A percentile compares a stretch with the other conserved stretches of the same genome.
phyloP scores from a whole-genome alignment of 2,113 vertebrate species.

The Caretta caretta region DNA sequence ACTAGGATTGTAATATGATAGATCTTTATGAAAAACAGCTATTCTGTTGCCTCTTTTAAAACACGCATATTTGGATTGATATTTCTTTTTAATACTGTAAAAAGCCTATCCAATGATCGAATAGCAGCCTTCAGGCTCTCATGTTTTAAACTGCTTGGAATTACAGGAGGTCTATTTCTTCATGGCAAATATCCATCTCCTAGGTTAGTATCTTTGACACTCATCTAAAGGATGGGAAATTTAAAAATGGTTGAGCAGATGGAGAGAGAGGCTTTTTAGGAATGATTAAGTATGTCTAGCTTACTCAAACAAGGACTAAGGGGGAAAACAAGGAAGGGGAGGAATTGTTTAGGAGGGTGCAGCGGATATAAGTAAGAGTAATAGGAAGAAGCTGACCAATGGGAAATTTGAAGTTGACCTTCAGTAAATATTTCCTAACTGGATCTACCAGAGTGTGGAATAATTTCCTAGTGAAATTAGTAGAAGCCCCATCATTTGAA shows the following conservation, averaged over 20 bases:
- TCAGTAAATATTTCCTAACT: slow-evolving; percentile 8
- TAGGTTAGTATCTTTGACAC: slow-evolving; percentile 69
- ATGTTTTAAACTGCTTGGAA: slow-evolving; percentile 53
- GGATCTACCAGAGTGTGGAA: neutral
- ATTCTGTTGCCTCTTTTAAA: neutral
- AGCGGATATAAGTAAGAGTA: neutral
- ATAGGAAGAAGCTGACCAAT: slow-evolving; percentile 12
- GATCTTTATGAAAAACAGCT: neutral
- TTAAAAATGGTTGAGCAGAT: slow-evolving; percentile 64
- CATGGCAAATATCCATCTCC: slow-evolving; percentile 66
- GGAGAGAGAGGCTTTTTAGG: slow-evolving; percentile 47
- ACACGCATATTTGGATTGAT: slow-evolving; percentile 51
- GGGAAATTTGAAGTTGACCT: slow-evolving; percentile 9
- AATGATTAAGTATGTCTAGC: slow-evolving; percentile 38
- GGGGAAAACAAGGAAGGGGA: slow-evolving; percentile 20
- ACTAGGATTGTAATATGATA: neutral
- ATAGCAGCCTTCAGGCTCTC: slow-evolving; percentile 59
- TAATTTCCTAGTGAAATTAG: neutral
- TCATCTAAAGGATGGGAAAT: slow-evolving; percentile 62
- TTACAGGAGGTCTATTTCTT: slow-evolving; percentile 59
- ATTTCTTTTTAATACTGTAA: slow-evolving; percentile 60
- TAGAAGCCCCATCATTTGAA: neutral
- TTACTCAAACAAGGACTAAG: neutral
- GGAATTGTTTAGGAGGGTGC: slow-evolving; percentile 7
- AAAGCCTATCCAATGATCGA: slow-evolving; percentile 56